Evolutionary conservation across 2,113 vertebrate genomes (phyloP), one percentile per base, ranked within the genome.

Genomic region (Diadophis punctatus): DNA sequence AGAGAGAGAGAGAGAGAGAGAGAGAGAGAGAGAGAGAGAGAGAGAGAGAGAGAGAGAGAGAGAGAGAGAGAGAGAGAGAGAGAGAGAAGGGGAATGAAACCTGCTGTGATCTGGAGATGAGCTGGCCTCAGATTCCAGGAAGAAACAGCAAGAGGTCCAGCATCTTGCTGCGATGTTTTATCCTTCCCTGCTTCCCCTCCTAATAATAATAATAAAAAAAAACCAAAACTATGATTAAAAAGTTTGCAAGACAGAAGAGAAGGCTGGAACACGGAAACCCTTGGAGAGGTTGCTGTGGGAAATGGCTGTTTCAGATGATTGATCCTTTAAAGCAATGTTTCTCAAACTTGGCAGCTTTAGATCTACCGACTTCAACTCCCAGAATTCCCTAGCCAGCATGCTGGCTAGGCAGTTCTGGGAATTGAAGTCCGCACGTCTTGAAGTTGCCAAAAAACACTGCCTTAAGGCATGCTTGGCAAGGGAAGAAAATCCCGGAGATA

Each of bases 191-290:
- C 3, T 80, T 43, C 34, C 74, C 74, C 16, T 43, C 18, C 18
- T 39, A 80, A 22, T 22, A 22, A 43, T 43, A 43, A 39, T 80
- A 22, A 46, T 46, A 46, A 46, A 46, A 39, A 34, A n/a, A 74
- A 80, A 12, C 0, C 7, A 58, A 48, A 23, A 0, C 0, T 7
- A 16, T 87, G n/a, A 39, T 53, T 5, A 84, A 25, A 9, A 90
- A 0, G 48, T 0, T 0, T 34, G 14, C 52, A 18, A 23, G 3
- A 2, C 0, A 0, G 51, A 55, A 90, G 39, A 85, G 84, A 5
- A 3, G 0, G 16, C 11, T n/a, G 9, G 46, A 68, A 63, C 0
- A 0, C 12, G 0, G 3, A 30, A 74, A 87, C 22, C 0, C 0
- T 46, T 88, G 51, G 87, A 56, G 27, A 30, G 87, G 18, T 20